These are phyloP conservation scores for Heterodera filipjevi DNA, from an alignment of 2,888 invertebrate species.

Conservation along the genomic window DNA sequence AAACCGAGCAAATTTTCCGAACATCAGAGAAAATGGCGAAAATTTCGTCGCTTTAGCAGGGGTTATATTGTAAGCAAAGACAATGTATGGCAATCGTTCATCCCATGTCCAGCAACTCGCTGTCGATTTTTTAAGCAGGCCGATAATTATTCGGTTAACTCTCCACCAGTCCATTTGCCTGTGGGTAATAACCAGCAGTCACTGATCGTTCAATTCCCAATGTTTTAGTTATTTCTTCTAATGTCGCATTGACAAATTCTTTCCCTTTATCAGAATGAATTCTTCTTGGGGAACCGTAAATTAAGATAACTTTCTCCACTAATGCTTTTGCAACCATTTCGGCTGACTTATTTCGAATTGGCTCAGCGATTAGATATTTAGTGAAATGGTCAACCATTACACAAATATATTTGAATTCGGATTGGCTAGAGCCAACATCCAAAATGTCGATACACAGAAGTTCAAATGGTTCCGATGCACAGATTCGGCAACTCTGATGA, in stretches of 20 bases:
- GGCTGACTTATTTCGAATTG: conserved; percentile 51
- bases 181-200: conserved; percentile 17
- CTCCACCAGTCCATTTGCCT: conserved; percentile 5
- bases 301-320: conserved; percentile 28
- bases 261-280: conserved; percentile 47
- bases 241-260: conserved; percentile 39
- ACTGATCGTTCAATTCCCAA: not conserved
- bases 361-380: conserved; percentile 48
- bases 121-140: conserved; percentile 4
- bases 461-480: conserved; percentile 35
- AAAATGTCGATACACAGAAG: conserved; percentile 38
- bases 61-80: conserved; percentile 16
- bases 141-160: conserved; percentile 16
- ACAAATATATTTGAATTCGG: conserved; percentile 33
- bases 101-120: conserved; percentile 1
- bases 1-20: not conserved
- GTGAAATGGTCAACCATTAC: conserved; percentile 36
- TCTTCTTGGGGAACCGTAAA: conserved; percentile 1
- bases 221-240: conserved; percentile 9
- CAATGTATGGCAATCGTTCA: conserved; percentile 10
- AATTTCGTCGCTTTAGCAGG: not conserved
- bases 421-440: conserved; percentile 25
- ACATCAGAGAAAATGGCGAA: conserved; percentile 13
- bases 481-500: conserved; percentile 28
- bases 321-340: conserved; percentile 50